These are phyloP conservation scores for Popillia japonica DNA, from an alignment of 1,140 invertebrate species.

Conservation along the genomic window DNA sequence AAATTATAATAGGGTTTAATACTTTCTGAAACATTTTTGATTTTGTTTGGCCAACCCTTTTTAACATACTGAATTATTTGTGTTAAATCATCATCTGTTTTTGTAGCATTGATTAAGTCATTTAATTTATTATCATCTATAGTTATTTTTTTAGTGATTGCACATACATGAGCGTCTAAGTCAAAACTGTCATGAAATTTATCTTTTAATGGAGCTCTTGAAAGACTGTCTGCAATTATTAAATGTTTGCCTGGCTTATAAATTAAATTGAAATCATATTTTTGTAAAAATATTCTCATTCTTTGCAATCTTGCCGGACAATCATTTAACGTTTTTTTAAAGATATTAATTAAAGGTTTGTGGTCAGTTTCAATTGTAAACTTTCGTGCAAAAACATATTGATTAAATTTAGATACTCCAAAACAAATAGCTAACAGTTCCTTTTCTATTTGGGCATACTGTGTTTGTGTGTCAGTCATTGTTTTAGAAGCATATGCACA, in stretches of 20 bases:
- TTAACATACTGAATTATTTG: too few relatives aligned
- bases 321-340: constrained; percentile 48
- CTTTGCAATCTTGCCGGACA: constrained; percentile 47
- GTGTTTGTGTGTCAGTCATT: constrained; percentile 59
- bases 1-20: constrained; percentile 42
- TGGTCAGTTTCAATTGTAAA: constrained; percentile 52
- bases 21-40: background rate
- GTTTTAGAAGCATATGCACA: constrained; percentile 57
- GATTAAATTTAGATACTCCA: constrained; percentile 45
- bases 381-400: constrained; percentile 53
- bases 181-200: constrained; percentile 40
- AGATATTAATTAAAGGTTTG: constrained; percentile 51
- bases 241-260: constrained; percentile 53
- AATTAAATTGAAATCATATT: constrained; percentile 47
- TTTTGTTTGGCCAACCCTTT: too few relatives aligned
- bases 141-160: constrained; percentile 32
- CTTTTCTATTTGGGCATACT: constrained; percentile 48
- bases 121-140: too few relatives aligned
- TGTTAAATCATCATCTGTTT: too few relatives aligned
- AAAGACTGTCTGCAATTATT: constrained; percentile 48
- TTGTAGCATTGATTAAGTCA: too few relatives aligned
- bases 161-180: constrained; percentile 42
- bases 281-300: constrained; percentile 46
- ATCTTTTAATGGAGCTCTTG: constrained; percentile 44
- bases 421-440: constrained; percentile 51